Percentiles rank a stretch among this genome's conserved stretches.
phyloP scores from a whole-genome alignment of 2,888 invertebrate genomes.

The Acrobasis consociella region DNA sequence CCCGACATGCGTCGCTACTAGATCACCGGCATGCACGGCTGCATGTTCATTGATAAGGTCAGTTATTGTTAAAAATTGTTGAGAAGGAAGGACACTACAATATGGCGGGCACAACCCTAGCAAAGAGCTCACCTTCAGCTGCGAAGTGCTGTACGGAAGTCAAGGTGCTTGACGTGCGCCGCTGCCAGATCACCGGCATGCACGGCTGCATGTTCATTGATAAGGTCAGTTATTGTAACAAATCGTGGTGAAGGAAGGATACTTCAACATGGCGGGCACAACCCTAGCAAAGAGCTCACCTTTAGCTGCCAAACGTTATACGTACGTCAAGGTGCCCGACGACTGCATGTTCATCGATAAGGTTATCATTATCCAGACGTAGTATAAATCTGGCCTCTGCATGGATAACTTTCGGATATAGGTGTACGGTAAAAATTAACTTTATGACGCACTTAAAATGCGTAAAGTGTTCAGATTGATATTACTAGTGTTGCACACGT shows the following conservation, averaged over 20 bases:
- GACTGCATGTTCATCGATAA: constrained; percentile 95
- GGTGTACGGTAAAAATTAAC: no score
- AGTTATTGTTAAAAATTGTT: constrained; percentile 14
- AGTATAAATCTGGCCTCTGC: no score
- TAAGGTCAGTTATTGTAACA: constrained; percentile 81
- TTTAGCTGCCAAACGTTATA: constrained; percentile 95
- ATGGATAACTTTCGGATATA: no score
- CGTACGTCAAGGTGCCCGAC: constrained; percentile 97
- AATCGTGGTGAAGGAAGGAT: constrained; percentile 91
- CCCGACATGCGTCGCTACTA: constrained; percentile 95
- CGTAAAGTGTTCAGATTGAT: no score
- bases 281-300: constrained; percentile 95
- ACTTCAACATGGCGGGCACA: constrained; percentile 97
- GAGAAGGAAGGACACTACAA: constrained; percentile 96
- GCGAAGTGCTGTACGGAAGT: constrained; percentile 97
- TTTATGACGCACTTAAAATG: no score
- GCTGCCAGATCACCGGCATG: constrained; percentile 95
- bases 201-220: constrained; percentile 95
- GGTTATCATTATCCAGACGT: constrained; percentile 78
- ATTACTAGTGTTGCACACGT: no score
- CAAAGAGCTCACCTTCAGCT: constrained; percentile 94
- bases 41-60: constrained; percentile 95
- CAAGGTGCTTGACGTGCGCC: constrained; percentile 96
- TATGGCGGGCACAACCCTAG: constrained; percentile 97
- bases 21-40: constrained; percentile 95